A percentile compares a stretch with the other conserved stretches of the same genome.
Evolutionary conservation across 2,888 invertebrate species (phyloP).

Genomic region (Galerucella nymphaeae): DNA sequence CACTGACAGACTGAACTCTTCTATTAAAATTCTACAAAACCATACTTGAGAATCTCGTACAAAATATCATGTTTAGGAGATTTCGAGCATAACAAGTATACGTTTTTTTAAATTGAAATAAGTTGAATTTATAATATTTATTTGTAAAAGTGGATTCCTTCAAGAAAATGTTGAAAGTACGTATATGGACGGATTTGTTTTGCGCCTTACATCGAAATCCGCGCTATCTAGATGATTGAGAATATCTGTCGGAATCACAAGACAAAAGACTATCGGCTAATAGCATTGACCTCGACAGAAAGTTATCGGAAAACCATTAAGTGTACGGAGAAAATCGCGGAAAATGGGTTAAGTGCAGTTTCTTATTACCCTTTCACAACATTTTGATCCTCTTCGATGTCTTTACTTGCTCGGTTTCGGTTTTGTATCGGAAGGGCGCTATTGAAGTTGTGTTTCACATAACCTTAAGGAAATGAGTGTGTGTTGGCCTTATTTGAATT

Average conservation of each 20-base stretch:
- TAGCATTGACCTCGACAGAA: slow-evolving; percentile 38
- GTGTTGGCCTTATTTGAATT: slow-evolving; percentile 4
- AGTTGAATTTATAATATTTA: no score
- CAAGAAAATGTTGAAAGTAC: no score
- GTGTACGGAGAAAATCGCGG: slow-evolving; percentile 36
- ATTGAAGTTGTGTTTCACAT: neutral
- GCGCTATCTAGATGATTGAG: slow-evolving; percentile 27
- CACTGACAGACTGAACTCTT: no score
- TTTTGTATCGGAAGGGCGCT: neutral
- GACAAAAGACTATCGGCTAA: slow-evolving; percentile 44
- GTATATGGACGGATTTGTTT: no score
- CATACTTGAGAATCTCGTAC: no score
- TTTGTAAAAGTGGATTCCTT: no score
- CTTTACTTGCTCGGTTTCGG: neutral
- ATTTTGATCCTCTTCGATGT: slow-evolving; percentile 24
- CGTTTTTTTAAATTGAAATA: no score
- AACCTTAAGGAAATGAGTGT: neutral
- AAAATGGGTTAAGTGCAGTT: slow-evolving; percentile 39
- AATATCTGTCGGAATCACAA: slow-evolving; percentile 37
- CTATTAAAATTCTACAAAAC: no score
- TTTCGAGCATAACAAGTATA: no score
- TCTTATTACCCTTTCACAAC: slow-evolving; percentile 36
- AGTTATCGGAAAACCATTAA: slow-evolving; percentile 46
- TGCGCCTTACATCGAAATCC: slow-evolving; percentile 24
- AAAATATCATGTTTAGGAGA: no score